Percentiles rank a stretch among this genome's conserved stretches.
Conservation (phyloP, 2,888 invertebrate species). For the Diarsia mendica region DNA sequence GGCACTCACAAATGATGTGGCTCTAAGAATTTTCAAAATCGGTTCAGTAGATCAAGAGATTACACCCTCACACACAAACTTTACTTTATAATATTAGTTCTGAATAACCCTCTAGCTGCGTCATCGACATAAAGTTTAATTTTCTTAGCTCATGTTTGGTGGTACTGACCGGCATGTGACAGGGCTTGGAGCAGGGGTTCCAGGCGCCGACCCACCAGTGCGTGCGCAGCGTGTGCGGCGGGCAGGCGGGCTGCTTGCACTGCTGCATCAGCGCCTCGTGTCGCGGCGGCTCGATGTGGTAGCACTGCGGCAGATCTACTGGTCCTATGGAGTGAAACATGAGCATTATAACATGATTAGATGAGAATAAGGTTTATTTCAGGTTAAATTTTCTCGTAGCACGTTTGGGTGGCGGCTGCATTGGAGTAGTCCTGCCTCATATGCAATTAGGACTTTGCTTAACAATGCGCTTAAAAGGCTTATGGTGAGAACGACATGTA, state of each 20-base stretch:
- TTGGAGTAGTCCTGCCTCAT: background rate
- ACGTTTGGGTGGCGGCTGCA: background rate
- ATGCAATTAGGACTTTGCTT: background rate
- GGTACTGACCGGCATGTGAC: conserved; percentile 83
- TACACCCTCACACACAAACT: too few relatives aligned
- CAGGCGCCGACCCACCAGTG: conserved; percentile 97
- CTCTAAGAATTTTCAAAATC: too few relatives aligned
- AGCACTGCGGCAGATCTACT: conserved; percentile 91
- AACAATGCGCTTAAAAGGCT: background rate
- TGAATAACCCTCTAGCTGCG: background rate
- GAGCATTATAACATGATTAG: background rate
- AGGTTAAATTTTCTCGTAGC: background rate
- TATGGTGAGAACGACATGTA: background rate
- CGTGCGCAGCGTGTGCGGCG: conserved; percentile 90
- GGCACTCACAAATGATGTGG: too few relatives aligned
- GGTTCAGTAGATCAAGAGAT: too few relatives aligned
- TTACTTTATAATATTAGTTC: too few relatives aligned
- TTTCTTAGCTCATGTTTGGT: background rate
- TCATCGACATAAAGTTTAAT: background rate
- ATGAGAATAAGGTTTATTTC: background rate
- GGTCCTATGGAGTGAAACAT: conserved; percentile 80
- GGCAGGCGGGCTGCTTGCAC: conserved; percentile 92
- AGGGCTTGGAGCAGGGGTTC: conserved; percentile 92
- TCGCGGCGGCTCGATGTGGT: conserved; percentile 89
- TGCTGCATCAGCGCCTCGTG: conserved; percentile 91